A percentile compares a stretch with the other conserved stretches of the same genome.
Evolutionary conservation across 2,797 vertebrate species (phyloP).

Genomic region (Microctenopoma steveboyesi): DNA sequence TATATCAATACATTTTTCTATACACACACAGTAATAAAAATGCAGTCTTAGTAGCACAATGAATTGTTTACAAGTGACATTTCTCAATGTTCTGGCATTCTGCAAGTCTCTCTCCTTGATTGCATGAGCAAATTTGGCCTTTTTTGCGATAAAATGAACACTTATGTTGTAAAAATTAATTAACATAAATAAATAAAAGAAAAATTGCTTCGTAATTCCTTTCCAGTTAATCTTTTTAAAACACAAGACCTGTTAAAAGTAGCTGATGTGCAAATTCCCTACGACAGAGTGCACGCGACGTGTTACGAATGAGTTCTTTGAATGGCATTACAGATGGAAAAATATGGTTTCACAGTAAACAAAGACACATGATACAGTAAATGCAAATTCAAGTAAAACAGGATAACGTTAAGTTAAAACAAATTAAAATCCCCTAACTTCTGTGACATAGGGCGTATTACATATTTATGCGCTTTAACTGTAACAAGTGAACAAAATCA

Average conservation of each 20-base stretch:
- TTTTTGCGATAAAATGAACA: slow-evolving; percentile 43
- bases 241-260: slow-evolving; percentile 49
- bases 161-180: slow-evolving; percentile 52
- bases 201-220: slow-evolving; percentile 58
- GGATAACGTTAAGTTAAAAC: slow-evolving; percentile 78
- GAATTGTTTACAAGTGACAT: slow-evolving; percentile 74
- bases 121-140: slow-evolving; percentile 83
- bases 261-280: slow-evolving; percentile 62
- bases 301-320: slow-evolving; percentile 44
- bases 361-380: slow-evolving; percentile 59
- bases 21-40: slow-evolving; percentile 86
- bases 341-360: slow-evolving; percentile 72
- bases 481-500: slow-evolving; percentile 46
- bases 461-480: slow-evolving; percentile 50
- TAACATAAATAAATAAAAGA: slow-evolving; percentile 76
- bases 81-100: slow-evolving; percentile 65
- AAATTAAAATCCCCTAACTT: slow-evolving; percentile 48
- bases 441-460: slow-evolving; percentile 37
- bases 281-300: slow-evolving; percentile 41
- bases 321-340: slow-evolving; percentile 57
- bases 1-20: slow-evolving; percentile 85
- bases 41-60: slow-evolving; percentile 80
- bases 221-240: slow-evolving; percentile 53
- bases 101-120: slow-evolving; percentile 72
- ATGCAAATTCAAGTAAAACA: slow-evolving; percentile 87